These are phyloP conservation scores for Bombus waltoni DNA, from an alignment of 1,140 invertebrate species.

Conservation along the genomic window DNA sequence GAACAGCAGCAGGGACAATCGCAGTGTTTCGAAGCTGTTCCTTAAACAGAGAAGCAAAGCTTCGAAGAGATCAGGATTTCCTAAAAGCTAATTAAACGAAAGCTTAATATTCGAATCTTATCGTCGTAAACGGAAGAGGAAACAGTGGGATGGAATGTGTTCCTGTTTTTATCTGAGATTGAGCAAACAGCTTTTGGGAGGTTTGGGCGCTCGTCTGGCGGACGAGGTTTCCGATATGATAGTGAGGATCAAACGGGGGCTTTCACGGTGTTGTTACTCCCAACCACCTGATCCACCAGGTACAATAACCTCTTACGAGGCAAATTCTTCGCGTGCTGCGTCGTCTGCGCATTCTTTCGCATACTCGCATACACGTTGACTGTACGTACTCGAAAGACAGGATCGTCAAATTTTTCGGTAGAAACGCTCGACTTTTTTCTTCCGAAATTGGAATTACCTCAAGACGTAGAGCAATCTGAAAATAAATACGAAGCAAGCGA, in stretches of 20 bases:
- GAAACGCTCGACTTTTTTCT: background rate
- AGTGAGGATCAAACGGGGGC: conserved; percentile 74
- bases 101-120: background rate
- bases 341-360: no score
- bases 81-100: background rate
- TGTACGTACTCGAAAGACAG: no score
- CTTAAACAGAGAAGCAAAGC: background rate
- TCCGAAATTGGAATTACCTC: conserved; percentile 11
- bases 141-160: conserved; percentile 74
- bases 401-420: background rate
- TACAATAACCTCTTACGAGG: conserved; percentile 54
- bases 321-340: background rate
- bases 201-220: conserved; percentile 70
- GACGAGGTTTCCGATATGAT: conserved; percentile 78
- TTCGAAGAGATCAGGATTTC: background rate
- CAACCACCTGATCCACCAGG: conserved; percentile 73
- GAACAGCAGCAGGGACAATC: background rate
- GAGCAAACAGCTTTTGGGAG: conserved; percentile 73
- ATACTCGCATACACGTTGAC: no score
- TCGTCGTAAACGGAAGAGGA: conserved; percentile 5
- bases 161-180: conserved; percentile 79
- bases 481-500: background rate
- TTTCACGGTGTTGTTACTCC: conserved; percentile 71
- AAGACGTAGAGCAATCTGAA: background rate
- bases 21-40: background rate